Evolutionary conservation across 2,888 invertebrate species (phyloP).

Genomic region (Cheiracanthium punctorium): DNA sequence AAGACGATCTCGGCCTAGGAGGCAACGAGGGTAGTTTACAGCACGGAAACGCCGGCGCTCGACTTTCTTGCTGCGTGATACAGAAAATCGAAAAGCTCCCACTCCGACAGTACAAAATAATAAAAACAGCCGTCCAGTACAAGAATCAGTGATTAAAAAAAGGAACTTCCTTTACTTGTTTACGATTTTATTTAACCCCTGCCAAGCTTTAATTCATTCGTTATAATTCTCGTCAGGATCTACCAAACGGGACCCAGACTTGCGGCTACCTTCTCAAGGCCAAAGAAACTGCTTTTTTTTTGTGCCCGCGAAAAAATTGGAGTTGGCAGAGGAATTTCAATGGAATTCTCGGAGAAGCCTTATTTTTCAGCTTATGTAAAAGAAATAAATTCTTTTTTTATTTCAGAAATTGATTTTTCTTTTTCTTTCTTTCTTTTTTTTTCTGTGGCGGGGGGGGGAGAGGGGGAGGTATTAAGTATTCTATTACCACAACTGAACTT

Average conservation of each 20-base stretch:
- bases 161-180: background rate
- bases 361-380: no score
- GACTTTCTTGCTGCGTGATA: constrained; percentile 88
- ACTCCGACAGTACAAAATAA: constrained; percentile 27
- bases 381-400: no score
- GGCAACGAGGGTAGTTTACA: constrained; percentile 82
- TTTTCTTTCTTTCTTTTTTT: no score
- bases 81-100: constrained; percentile 54
- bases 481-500: no score
- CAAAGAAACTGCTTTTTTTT: no score
- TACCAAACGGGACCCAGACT: no score
- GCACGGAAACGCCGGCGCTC: constrained; percentile 89
- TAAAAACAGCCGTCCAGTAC: constrained; percentile 32
- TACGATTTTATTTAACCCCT: background rate
- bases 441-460: no score
- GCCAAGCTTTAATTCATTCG: background rate
- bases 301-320: no score
- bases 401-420: no score
- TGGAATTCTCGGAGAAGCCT: no score
- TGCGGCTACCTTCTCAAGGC: background rate
- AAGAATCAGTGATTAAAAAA: constrained; percentile 21
- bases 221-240: background rate
- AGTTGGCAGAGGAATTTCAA: no score
- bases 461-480: no score
- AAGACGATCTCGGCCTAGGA: constrained; percentile 85